phyloP scores from a whole-genome alignment of 2,888 invertebrate species.

The Mantis religiosa region DNA sequence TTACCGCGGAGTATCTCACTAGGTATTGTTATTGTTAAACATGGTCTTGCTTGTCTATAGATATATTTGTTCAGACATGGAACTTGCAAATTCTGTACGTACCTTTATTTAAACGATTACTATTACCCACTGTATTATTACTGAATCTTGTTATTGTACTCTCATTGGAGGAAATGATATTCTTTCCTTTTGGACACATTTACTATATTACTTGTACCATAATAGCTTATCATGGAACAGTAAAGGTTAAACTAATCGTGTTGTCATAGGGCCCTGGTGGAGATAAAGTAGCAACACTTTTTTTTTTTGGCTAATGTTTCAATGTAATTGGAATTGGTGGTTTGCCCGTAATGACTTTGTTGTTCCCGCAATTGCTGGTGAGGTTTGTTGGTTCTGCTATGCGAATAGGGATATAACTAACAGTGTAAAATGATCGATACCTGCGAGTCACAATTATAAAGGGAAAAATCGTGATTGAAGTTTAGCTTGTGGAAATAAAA shows the following conservation, averaged over 20 bases:
- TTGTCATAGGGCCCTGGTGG: background rate
- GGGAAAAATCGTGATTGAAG: background rate
- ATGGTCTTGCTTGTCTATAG: too few relatives aligned
- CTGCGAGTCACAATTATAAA: background rate
- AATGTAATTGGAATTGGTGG: background rate
- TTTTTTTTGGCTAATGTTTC: background rate
- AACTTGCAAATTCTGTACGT: background rate
- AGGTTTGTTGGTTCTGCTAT: background rate
- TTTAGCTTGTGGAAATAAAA: background rate
- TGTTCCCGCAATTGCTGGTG: background rate
- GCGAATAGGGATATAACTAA: background rate
- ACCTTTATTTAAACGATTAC: background rate
- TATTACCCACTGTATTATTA: background rate
- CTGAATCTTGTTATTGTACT: background rate
- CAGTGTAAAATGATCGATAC: background rate
- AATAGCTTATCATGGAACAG: background rate
- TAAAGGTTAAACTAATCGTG: background rate
- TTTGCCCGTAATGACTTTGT: background rate
- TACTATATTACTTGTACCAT: background rate
- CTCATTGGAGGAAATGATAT: background rate
- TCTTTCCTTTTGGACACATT: background rate
- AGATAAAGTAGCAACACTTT: background rate
- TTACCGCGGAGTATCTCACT: too few relatives aligned
- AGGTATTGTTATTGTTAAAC: too few relatives aligned
- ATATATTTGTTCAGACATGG: too few relatives aligned